Base-by-base conservation (phyloP, 2,113 vertebrate genomes). In the Bathybates hornii region DNA sequence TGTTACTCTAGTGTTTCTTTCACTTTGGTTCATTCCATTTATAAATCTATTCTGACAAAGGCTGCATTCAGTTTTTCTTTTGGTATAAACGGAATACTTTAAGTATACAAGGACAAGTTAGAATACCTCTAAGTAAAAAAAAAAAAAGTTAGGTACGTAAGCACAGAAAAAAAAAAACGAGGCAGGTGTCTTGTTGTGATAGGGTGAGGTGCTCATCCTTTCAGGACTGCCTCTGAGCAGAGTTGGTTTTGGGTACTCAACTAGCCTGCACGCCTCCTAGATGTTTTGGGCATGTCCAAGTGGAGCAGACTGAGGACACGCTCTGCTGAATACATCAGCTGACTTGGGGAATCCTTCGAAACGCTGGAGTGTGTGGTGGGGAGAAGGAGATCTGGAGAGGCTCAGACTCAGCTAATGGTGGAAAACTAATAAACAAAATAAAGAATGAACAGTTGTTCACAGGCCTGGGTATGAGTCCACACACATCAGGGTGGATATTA, bases 361-460 rank as follows among this genome's bases (percentile, higher is more conserved):
- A 68, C 0, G 19, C 6, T 68, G 63, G 12, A 24, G 38, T 1
- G 21, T 24, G 38, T 43, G n/a, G 38, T 0, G 5, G 36, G 38
- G 13, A 41, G 6, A 68, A 12, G 36, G 36, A 24, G 36, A 5
- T 68, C 63, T 68, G 36, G 6, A 0, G 34, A 68, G 11, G 19
- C 59, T 19, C 32, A n/a, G 32, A 24, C 36, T 38, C 63, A 13
- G 1, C 63, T 24, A 24, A 24, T 24, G 36, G 63, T 43, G 4
- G 38, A 71, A 71, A 71, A 71, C 36, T 9, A 14, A 71, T 68
- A 9, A 68, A 9, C 2, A 43, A 71, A 21, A 71, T 24, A 43
- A 43, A 71, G 12, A 41, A 43, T 24, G 38, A 71, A 71, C 38
- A 71, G 0, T 43, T 71, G 38, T 71, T 43, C 36, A 43, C n/a